Percentiles rank a stretch among this genome's conserved stretches.
These are phyloP conservation scores for Sminthopsis crassicaudata DNA, from an alignment of 2,113 vertebrate species.

Conservation along the genomic window DNA sequence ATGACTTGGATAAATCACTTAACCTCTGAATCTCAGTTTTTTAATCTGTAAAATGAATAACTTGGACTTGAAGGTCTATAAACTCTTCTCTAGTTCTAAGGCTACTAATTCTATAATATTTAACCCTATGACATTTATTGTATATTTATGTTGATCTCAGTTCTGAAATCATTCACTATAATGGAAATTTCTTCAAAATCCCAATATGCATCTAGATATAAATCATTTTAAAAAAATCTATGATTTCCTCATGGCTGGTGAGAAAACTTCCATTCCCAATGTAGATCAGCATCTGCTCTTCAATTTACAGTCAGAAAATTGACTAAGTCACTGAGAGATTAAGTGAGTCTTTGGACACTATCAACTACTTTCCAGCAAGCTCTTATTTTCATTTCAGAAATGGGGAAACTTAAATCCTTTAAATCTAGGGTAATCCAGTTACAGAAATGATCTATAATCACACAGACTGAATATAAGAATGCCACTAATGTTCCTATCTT, in stretches of 20 bases:
- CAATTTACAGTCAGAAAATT: not conserved
- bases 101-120: not conserved
- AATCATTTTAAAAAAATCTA: conserved; percentile 13
- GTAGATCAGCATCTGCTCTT: not conserved
- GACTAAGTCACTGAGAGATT: not conserved
- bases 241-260: not conserved
- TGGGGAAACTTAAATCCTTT: not conserved
- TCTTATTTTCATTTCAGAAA: not conserved
- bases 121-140: not conserved
- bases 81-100: not conserved
- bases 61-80: not conserved
- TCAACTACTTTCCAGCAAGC: not conserved
- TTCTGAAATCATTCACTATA: conserved; percentile 32
- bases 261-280: not conserved
- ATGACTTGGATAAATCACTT: not conserved
- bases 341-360: not conserved
- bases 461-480: conserved; percentile 19
- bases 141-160: not conserved
- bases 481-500: conserved; percentile 30
- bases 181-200: not conserved
- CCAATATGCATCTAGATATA: conserved; percentile 24
- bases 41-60: not conserved
- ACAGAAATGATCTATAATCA: conserved; percentile 20
- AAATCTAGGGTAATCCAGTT: not conserved
- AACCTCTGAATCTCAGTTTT: not conserved